These are phyloP conservation scores for Cichlasoma orientale DNA, from an alignment of 2,797 vertebrate genomes.

Conservation along the genomic window DNA sequence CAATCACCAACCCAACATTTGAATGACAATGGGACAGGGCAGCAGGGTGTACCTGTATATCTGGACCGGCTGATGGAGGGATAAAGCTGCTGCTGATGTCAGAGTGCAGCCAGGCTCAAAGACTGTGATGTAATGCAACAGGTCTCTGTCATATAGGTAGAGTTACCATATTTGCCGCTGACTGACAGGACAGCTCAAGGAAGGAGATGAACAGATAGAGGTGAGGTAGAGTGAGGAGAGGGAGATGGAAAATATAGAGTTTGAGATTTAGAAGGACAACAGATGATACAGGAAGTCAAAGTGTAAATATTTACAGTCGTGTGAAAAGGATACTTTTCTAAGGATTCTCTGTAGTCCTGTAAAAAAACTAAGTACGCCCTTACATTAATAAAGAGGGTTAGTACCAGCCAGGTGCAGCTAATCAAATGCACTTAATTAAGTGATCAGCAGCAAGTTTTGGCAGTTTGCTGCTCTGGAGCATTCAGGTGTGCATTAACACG, in stretches of 20 bases:
- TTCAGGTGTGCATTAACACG: background rate
- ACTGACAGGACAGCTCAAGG: conserved; percentile 18
- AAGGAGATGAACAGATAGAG: conserved; percentile 24
- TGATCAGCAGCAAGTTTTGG: background rate
- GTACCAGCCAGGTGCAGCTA: too few species aligned
- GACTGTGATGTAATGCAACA: conserved; percentile 47
- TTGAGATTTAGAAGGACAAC: background rate
- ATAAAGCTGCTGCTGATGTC: conserved; percentile 45
- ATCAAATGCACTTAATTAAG: background rate
- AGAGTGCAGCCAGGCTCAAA: conserved; percentile 12
- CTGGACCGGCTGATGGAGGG: conserved; percentile 37
- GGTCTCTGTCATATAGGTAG: conserved; percentile 27
- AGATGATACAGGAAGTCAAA: background rate
- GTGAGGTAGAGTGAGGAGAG: background rate
- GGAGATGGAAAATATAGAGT: background rate
- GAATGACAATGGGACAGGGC: conserved; percentile 52
- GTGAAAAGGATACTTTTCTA: background rate
- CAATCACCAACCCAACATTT: conserved; percentile 54
- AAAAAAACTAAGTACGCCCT: background rate
- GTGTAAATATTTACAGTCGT: background rate
- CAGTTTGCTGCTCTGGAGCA: background rate
- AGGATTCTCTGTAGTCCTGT: background rate
- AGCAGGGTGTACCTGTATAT: conserved; percentile 25
- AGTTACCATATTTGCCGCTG: background rate
- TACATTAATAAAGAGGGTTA: too few species aligned